Evolutionary conservation across 2,888 invertebrate species (phyloP).

Genomic region (Erpobdella octoculata): DNA sequence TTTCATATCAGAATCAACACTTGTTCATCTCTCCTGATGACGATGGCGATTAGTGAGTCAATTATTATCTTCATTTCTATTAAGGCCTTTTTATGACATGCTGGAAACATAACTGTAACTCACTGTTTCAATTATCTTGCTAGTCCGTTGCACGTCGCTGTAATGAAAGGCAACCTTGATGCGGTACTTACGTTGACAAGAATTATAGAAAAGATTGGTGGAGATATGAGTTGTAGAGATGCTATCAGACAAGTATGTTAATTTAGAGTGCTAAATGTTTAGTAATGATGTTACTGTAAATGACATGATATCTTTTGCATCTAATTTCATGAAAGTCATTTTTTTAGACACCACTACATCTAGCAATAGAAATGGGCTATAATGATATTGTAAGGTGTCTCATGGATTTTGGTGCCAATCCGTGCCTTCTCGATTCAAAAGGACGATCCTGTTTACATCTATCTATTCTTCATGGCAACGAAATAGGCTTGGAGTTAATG

Average conservation of each 20-base stretch:
- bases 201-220: background rate
- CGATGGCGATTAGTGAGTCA: background rate
- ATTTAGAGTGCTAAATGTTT: background rate
- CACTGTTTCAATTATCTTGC: background rate
- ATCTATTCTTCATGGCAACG: background rate
- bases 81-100: background rate
- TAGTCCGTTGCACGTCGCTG: conserved; percentile 6
- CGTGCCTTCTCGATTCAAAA: background rate
- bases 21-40: background rate
- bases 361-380: background rate
- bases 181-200: background rate
- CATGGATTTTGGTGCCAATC: background rate
- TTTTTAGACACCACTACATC: conserved; percentile 6
- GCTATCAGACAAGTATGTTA: background rate
- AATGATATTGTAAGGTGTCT: background rate
- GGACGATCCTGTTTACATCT: background rate
- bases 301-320: background rate
- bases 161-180: background rate
- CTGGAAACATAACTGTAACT: no score
- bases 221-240: conserved; percentile 4
- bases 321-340: background rate
- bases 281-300: background rate
- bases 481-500: background rate
- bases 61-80: background rate
- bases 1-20: no score